Evolutionary conservation across 2,888 invertebrate species (phyloP).

Genomic region (Helleia helle): DNA sequence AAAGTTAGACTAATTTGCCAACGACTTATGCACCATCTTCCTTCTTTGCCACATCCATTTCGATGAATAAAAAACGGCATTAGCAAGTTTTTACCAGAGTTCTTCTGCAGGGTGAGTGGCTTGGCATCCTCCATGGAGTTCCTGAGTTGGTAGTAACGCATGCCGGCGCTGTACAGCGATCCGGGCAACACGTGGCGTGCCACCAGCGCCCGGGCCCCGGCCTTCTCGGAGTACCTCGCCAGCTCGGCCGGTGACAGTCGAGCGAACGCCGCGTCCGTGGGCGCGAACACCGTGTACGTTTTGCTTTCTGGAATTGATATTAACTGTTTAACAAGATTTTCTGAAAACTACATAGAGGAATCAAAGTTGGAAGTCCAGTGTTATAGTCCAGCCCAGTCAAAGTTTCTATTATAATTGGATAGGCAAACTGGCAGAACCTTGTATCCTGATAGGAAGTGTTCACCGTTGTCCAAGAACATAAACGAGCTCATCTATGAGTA

Average conservation of each 20-base stretch:
- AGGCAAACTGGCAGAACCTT: no score
- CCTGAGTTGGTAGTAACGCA: conserved; percentile 89
- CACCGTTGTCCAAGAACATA: no score
- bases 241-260: conserved; percentile 76
- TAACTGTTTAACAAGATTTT: background rate
- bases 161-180: conserved; percentile 88
- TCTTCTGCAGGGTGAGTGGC: conserved; percentile 87
- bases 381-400: no score
- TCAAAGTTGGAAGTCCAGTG: background rate
- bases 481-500: no score
- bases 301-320: conserved; percentile 76
- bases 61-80: no score
- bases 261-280: conserved; percentile 87
- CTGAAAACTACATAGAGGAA: no score
- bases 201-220: conserved; percentile 81
- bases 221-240: conserved; percentile 75
- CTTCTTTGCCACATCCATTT: no score
- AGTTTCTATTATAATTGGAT: no score
- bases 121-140: conserved; percentile 84
- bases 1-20: no score
- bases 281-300: conserved; percentile 89
- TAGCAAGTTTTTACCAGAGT: conserved; percentile 80
- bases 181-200: conserved; percentile 84
- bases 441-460: no score
- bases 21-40: no score